Base-by-base conservation (phyloP, 2,113 vertebrate species). In the Corydoras maculifer region DNA sequence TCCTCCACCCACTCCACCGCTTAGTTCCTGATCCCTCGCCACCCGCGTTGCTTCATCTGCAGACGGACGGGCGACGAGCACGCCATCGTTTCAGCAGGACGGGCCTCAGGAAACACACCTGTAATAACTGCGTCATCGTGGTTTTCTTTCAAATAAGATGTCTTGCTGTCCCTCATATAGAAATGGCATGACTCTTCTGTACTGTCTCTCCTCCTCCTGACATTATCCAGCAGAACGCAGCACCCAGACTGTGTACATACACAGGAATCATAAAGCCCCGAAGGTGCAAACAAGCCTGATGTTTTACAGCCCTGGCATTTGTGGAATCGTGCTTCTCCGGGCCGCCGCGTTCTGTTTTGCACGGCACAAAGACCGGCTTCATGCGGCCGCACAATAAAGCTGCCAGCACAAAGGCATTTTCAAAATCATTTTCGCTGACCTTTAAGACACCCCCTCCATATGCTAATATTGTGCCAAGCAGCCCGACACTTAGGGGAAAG, bases 281-380 rank as follows among this genome's bases (percentile, higher is more conserved):
- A 64, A 63, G 54, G 73, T 77, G 82, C 78, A 81, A 82, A 78
- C 73, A 68, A 75, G 53, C 31, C 43, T 69, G 66, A 80, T 75
- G 81, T 85, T 85, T 86, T 81, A 78, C 75, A 72, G 81, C 74
- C 50, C 32, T 87, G 86, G 86, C 85, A 83, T 86, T 86, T 83
- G 79, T 70, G 67, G 75, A n/a, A 57, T 79, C 60, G 76, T 85
- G 80, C 64, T 82, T 87, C 81, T 83, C 76, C 60, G 73, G 75
- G 78, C 72, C 7, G 74, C 75, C 72, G 75, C 72, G 80, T 43
- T 64, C 80, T 76, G 79, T 76, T 11, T n/a, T 79, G 61, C 54
- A 53, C 10, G 66, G 63, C 71, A 84, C 70, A 86, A 84, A 77
- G 75, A 62, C 75, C 2, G 18, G 68, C 53, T 87, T 88, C 79